These are phyloP conservation scores for Antennarius striatus DNA, from an alignment of 2,113 vertebrate genomes.

Conservation along the genomic window DNA sequence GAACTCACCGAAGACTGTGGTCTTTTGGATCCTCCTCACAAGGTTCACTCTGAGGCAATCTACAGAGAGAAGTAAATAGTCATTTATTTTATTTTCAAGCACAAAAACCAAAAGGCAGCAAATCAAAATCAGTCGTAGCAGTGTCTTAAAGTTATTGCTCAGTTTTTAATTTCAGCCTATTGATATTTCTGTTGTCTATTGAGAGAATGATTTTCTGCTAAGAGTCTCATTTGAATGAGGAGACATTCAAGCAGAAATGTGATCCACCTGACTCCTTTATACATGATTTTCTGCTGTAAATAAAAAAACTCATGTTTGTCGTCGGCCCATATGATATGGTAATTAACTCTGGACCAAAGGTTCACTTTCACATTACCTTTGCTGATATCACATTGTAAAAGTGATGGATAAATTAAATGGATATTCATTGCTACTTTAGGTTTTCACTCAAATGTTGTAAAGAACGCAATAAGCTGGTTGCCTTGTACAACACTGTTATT, in stretches of 20 bases:
- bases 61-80: constrained; percentile 69
- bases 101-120: constrained; percentile 38
- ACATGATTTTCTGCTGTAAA: constrained; percentile 33
- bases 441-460: too few species aligned
- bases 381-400: not conserved
- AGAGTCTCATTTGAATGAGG: constrained; percentile 9
- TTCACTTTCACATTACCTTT: not conserved
- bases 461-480: too few species aligned
- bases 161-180: constrained; percentile 50
- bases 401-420: too few species aligned
- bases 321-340: not conserved
- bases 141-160: constrained; percentile 57
- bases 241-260: constrained; percentile 40
- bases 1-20: constrained; percentile 66
- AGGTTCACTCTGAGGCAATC: constrained; percentile 65
- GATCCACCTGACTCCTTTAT: constrained; percentile 19
- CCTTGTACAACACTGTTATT: too few species aligned
- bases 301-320: constrained; percentile 11
- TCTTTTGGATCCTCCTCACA: constrained; percentile 55
- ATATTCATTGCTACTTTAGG: too few species aligned
- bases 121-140: constrained; percentile 44
- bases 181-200: constrained; percentile 35
- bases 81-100: constrained; percentile 58
- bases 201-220: constrained; percentile 30
- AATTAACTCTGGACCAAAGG: constrained; percentile 5